Percentiles rank a stretch among this genome's conserved stretches.
Conservation (phyloP, 2,113 vertebrate species). For the Aythya baeri region DNA sequence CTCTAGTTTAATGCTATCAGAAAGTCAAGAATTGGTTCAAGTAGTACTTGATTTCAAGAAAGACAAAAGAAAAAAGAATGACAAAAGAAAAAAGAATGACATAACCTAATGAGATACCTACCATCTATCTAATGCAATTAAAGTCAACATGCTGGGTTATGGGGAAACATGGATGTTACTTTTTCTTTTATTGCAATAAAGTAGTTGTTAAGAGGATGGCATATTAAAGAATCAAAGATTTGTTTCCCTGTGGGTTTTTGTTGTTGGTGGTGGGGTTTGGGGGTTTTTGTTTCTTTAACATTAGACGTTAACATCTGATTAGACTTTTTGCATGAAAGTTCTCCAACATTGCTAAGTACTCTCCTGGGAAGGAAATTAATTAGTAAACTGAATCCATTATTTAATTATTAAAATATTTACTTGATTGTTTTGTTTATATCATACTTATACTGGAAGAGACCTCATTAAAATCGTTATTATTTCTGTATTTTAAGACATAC, state of each 20-base stretch:
- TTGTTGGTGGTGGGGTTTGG: no score
- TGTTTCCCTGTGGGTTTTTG: background rate
- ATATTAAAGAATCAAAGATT: background rate
- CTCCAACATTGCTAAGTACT: background rate
- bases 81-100: background rate
- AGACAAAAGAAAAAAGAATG: background rate
- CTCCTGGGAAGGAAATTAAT: background rate
- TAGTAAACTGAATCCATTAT: background rate
- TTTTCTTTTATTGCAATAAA: background rate
- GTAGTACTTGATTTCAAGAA: background rate
- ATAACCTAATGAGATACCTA: background rate
- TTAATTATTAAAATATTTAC: background rate
- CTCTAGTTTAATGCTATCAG: background rate
- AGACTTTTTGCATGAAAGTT: background rate
- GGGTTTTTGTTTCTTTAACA: background rate
- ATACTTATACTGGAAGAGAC: background rate
- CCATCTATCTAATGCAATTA: background rate
- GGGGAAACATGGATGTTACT: background rate
- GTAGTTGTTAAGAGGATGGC: background rate
- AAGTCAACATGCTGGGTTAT: background rate
- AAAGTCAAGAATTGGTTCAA: background rate
- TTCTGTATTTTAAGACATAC: slow-evolving; percentile 13
- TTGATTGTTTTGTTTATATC: background rate
- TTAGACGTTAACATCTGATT: background rate
- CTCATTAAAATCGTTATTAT: background rate